phyloP scores from a whole-genome alignment of 2,113 vertebrate genomes.

The Talpa occidentalis region DNA sequence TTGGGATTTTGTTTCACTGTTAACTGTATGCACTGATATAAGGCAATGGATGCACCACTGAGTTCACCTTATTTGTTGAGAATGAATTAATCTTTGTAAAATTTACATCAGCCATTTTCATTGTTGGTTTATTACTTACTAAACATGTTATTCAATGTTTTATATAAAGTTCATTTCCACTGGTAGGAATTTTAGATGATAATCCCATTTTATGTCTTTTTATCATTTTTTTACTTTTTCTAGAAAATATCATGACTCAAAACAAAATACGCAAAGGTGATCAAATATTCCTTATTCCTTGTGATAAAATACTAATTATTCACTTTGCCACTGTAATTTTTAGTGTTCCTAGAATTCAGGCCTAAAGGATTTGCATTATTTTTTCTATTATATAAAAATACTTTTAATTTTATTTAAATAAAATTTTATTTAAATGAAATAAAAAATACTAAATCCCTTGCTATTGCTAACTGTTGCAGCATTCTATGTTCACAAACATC shows the following conservation, averaged over 20 bases:
- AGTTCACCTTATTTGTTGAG: not conserved
- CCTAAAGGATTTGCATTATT: not conserved
- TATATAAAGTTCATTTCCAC: not conserved
- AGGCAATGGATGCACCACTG: not conserved
- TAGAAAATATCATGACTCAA: not conserved
- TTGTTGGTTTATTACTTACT: not conserved
- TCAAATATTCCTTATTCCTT: not conserved
- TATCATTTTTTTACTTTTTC: not conserved
- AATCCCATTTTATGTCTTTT: not conserved
- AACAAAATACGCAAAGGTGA: not conserved
- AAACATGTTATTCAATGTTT: not conserved
- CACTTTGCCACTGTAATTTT: not conserved
- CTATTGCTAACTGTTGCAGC: not conserved
- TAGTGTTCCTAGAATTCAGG: not conserved
- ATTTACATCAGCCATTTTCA: not conserved
- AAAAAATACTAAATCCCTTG: not conserved
- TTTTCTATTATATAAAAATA: not conserved
- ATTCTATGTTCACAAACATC: not conserved
- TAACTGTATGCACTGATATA: not conserved
- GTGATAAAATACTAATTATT: not conserved
- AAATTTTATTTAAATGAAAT: too few relatives aligned
- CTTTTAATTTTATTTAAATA: not conserved
- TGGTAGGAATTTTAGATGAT: not conserved
- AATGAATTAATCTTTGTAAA: not conserved
- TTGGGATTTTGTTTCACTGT: not conserved